A percentile compares a stretch with the other conserved stretches of the same genome.
Evolutionary conservation across 2,113 vertebrate species (phyloP).

Genomic region (Etheostoma cragini): DNA sequence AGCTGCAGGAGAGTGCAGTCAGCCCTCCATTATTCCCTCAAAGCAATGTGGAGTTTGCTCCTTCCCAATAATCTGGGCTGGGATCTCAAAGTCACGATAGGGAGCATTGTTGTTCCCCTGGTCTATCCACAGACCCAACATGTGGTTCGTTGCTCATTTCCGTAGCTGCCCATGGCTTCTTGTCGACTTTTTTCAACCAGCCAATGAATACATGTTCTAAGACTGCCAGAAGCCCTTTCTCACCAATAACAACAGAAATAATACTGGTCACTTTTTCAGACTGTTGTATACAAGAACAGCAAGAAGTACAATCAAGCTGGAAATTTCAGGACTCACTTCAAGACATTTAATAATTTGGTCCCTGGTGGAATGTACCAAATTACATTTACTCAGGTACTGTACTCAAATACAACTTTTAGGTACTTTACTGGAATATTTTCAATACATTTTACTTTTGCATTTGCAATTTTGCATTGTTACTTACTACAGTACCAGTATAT

Average conservation of each 20-base stretch:
- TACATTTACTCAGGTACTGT: background rate
- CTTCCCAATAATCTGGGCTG: slow-evolving; percentile 68
- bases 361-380: background rate
- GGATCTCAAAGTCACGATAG: slow-evolving; percentile 75
- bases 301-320: background rate
- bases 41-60: slow-evolving; percentile 71
- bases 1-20: slow-evolving; percentile 82
- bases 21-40: slow-evolving; percentile 78
- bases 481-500: too few relatives aligned
- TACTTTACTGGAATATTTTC: background rate
- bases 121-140: slow-evolving; percentile 59
- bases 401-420: background rate
- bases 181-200: slow-evolving; percentile 59
- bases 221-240: slow-evolving; percentile 23
- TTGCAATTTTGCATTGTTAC: too few relatives aligned
- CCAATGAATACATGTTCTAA: slow-evolving; percentile 65
- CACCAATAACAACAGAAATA: slow-evolving; percentile 22
- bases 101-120: slow-evolving; percentile 67
- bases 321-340: background rate
- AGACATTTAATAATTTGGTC: background rate
- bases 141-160: slow-evolving; percentile 80
- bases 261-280: background rate
- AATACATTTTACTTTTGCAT: background rate
- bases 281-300: background rate
- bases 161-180: slow-evolving; percentile 66